Conservation (phyloP, 2,113 vertebrate genomes). For the Ictalurus punctatus region DNA sequence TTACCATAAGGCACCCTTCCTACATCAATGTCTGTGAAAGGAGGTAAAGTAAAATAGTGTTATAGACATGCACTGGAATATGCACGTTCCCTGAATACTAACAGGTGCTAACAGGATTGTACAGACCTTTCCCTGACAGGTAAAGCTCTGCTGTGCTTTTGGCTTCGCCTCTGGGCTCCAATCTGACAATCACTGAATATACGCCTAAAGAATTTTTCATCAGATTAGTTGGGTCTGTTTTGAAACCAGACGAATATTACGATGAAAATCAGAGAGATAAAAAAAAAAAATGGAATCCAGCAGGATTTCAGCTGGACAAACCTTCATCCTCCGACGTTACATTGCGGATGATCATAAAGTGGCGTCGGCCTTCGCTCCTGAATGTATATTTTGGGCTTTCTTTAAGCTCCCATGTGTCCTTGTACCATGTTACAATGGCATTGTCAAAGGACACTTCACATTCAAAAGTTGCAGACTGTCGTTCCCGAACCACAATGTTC, state of each 20-base stretch:
- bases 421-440: slow-evolving; percentile 96
- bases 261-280: slow-evolving; percentile 28
- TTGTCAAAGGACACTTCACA: slow-evolving; percentile 98
- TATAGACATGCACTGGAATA: slow-evolving; percentile 46
- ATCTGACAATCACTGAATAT: slow-evolving; percentile 96
- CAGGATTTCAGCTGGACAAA: slow-evolving; percentile 68
- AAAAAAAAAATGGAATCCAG: slow-evolving; percentile 38
- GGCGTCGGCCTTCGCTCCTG: slow-evolving; percentile 89
- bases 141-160: slow-evolving; percentile 98
- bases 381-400: slow-evolving; percentile 98
- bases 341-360: slow-evolving; percentile 98
- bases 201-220: slow-evolving; percentile 81
- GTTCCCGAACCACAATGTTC: slow-evolving; percentile 95
- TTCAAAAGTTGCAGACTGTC: slow-evolving; percentile 93
- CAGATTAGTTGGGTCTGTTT: slow-evolving; percentile 62
- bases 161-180: slow-evolving; percentile 95
- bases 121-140: slow-evolving; percentile 93
- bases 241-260: slow-evolving; percentile 41
- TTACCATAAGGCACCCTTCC: slow-evolving; percentile 88
- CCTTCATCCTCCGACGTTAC: slow-evolving; percentile 96
- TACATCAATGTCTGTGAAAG: slow-evolving; percentile 90
- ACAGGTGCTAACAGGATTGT: slow-evolving; percentile 48
- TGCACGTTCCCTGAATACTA: slow-evolving; percentile 15
- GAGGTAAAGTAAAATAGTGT: slow-evolving; percentile 61
- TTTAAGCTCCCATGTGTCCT: slow-evolving; percentile 88